Conservation (phyloP, 2,113 vertebrate genomes). For the Cynoglossus semilaevis region DNA sequence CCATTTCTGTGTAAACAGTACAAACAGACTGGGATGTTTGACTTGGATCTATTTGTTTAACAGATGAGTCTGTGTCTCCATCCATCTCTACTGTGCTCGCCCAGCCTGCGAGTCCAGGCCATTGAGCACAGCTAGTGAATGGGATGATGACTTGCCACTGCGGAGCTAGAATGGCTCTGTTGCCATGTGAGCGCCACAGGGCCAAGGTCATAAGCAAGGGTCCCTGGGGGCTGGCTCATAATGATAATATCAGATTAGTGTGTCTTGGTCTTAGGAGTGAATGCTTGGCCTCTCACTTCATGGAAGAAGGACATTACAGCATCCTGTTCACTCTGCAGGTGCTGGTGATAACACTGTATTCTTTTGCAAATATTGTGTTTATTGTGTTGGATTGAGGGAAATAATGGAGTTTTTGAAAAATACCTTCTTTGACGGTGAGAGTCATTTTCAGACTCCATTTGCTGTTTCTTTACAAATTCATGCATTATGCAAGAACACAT, state of each 20-base stretch:
- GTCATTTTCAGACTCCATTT: constrained; percentile 77
- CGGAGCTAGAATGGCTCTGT: constrained; percentile 56
- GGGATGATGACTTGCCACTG: constrained; percentile 73
- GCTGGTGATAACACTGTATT: constrained; percentile 64
- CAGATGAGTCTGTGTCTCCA: constrained; percentile 62
- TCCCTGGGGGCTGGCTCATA: constrained; percentile 66
- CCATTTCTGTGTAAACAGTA: constrained; percentile 53
- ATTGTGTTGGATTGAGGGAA: constrained; percentile 49
- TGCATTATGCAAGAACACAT: constrained; percentile 89
- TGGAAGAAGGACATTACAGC: constrained; percentile 45
- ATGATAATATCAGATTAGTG: constrained; percentile 75
- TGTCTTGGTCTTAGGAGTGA: constrained; percentile 64
- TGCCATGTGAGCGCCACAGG: constrained; percentile 68
- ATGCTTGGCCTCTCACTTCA: constrained; percentile 64
- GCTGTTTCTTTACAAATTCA: constrained; percentile 83
- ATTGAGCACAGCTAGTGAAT: constrained; percentile 93
- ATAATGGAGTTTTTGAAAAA: constrained; percentile 64
- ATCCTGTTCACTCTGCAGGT: constrained; percentile 60
- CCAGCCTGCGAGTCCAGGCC: constrained; percentile 84
- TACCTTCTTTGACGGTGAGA: constrained; percentile 74
- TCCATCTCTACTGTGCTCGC: constrained; percentile 49
- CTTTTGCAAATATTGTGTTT: constrained; percentile 47
- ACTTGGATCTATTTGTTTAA: constrained; percentile 72
- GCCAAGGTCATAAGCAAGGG: constrained; percentile 68
- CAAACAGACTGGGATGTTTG: constrained; percentile 38